These are phyloP conservation scores for Drepana arcuata DNA, from an alignment of 1,140 invertebrate genomes.

Conservation along the genomic window DNA sequence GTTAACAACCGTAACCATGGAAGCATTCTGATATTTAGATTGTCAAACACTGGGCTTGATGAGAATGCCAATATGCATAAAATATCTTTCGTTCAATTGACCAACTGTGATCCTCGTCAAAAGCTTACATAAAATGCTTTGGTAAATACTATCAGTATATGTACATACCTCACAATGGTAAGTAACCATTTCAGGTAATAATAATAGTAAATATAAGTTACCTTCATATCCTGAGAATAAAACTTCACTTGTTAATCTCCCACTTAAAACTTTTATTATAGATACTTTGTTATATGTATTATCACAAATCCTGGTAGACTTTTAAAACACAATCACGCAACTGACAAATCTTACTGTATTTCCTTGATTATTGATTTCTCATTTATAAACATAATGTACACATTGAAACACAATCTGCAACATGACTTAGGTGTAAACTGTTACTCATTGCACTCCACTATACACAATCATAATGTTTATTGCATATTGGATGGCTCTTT, in stretches of 20 bases:
- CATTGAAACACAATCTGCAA: slow-evolving; percentile 63
- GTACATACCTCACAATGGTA: too few species aligned
- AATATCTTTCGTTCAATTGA: too few species aligned
- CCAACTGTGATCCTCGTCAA: too few species aligned
- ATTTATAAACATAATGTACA: slow-evolving; percentile 71
- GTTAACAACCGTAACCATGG: too few species aligned
- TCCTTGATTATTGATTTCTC: slow-evolving; percentile 66
- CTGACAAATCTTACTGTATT: slow-evolving; percentile 67
- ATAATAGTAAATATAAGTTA: too few species aligned
- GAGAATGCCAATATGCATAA: too few species aligned
- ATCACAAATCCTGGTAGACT: slow-evolving; percentile 75
- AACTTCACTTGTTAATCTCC: slow-evolving; percentile 70
- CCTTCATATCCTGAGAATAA: slow-evolving; percentile 61
- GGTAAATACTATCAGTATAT: too few species aligned
- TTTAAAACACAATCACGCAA: slow-evolving; percentile 73
- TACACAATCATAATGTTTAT: slow-evolving; percentile 68
- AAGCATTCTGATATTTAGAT: too few species aligned
- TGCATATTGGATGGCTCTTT: slow-evolving; percentile 69
- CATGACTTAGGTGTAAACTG: slow-evolving; percentile 62
- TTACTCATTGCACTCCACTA: slow-evolving; percentile 59
- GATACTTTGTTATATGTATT: slow-evolving; percentile 74
- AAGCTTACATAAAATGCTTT: too few species aligned
- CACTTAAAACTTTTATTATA: slow-evolving; percentile 74
- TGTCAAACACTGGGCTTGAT: too few species aligned
- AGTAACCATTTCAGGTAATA: too few species aligned